A percentile compares a stretch with the other conserved stretches of the same genome.
These are phyloP conservation scores for Formica aserva DNA, from an alignment of 2,888 invertebrate genomes.

Conservation along the genomic window DNA sequence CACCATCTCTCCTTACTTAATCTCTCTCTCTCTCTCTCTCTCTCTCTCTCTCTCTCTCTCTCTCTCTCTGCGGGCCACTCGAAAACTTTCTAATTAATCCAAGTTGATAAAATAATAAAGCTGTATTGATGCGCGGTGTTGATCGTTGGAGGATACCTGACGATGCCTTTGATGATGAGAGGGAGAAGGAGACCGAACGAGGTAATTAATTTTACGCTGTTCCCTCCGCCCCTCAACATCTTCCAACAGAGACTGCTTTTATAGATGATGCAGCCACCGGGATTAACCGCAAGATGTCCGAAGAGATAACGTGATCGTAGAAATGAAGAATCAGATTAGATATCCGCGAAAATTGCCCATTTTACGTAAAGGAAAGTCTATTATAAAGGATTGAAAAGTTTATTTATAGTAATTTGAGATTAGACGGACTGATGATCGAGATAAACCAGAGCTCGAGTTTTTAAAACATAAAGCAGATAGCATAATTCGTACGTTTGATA, in stretches of 20 bases:
- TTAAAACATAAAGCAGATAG: background rate
- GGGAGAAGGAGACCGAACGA: background rate
- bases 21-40: constrained; percentile 20
- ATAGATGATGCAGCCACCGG: constrained; percentile 46
- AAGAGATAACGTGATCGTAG: constrained; percentile 58
- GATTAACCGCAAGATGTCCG: constrained; percentile 69
- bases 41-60: constrained; percentile 13
- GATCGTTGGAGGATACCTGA: constrained; percentile 19
- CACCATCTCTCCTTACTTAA: background rate
- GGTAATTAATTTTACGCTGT: constrained; percentile 74
- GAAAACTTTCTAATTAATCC: constrained; percentile 38
- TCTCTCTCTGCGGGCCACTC: background rate
- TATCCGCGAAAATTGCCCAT: constrained; percentile 5
- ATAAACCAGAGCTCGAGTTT: background rate
- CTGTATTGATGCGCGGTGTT: constrained; percentile 50
- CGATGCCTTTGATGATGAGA: constrained; percentile 16
- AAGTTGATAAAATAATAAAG: constrained; percentile 33
- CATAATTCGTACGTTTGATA: background rate
- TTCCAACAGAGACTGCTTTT: constrained; percentile 62
- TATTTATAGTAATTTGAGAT: background rate
- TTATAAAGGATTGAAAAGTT: background rate
- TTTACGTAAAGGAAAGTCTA: background rate
- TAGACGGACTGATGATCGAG: background rate
- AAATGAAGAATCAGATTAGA: constrained; percentile 68
- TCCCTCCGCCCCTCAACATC: constrained; percentile 34